These are phyloP conservation scores for Pundamilia nyererei DNA, from an alignment of 2,113 vertebrate species.

Conservation along the genomic window DNA sequence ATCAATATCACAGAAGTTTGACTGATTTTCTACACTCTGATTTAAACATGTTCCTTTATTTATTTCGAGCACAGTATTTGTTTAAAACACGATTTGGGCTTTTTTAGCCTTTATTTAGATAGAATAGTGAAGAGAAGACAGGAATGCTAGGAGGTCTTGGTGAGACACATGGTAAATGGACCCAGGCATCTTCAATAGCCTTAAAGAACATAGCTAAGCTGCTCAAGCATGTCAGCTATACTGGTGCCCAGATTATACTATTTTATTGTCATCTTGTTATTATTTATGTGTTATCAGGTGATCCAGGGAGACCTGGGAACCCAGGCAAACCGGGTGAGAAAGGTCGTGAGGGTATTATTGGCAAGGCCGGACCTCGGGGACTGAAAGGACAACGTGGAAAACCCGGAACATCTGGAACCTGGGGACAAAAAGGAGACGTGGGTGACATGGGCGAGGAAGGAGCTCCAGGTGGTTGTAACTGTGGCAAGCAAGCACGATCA, in stretches of 20 bases:
- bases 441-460: conserved; percentile 78
- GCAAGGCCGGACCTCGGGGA: conserved; percentile 85
- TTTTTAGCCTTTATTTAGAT: background rate
- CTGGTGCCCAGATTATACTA: background rate
- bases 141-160: background rate
- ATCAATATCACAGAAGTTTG: background rate
- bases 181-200: rapidly evolving
- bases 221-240: background rate
- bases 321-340: conserved; percentile 83
- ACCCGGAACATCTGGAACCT: conserved; percentile 71
- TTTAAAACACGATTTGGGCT: background rate
- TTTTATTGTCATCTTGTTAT: background rate
- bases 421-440: conserved; percentile 78
- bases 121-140: background rate
- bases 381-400: conserved; percentile 78
- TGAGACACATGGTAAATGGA: background rate
- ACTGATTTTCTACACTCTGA: background rate
- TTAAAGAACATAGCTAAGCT: background rate
- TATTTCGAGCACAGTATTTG: background rate
- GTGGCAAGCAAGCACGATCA: conserved; percentile 75
- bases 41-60: background rate
- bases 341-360: conserved; percentile 82
- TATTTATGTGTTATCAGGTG: conserved; percentile 45
- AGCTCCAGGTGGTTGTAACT: conserved; percentile 82
- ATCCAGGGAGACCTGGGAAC: conserved; percentile 79